These are phyloP conservation scores for Cylloceria caligata DNA, from an alignment of 2,888 invertebrate species.

Conservation along the genomic window DNA sequence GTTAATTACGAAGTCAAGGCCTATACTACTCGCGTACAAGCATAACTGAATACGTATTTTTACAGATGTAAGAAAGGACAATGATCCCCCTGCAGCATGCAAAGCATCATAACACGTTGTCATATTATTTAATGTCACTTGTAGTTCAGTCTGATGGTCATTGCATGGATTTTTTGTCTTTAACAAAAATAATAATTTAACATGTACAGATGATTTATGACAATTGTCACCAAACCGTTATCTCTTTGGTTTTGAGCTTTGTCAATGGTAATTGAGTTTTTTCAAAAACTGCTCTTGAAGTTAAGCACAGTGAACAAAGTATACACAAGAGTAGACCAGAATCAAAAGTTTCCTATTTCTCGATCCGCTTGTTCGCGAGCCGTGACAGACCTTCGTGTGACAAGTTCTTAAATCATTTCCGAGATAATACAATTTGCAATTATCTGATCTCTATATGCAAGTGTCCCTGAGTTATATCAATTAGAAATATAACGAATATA, in stretches of 20 bases:
- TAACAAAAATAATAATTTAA: constrained; percentile 4
- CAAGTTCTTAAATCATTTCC: constrained; percentile 46
- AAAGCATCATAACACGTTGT: not conserved
- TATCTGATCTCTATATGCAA: not conserved
- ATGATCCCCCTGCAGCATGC: constrained; percentile 23
- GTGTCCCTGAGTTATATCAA: constrained; percentile 45
- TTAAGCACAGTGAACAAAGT: not conserved
- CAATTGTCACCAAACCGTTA: constrained; percentile 16
- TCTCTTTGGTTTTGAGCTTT: constrained; percentile 4
- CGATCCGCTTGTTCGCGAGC: not conserved
- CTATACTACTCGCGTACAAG: not conserved
- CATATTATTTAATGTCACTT: constrained; percentile 18
- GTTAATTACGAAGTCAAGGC: constrained; percentile 31
- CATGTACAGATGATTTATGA: not conserved
- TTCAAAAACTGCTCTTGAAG: not conserved
- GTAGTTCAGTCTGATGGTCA: not conserved
- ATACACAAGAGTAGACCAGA: not conserved
- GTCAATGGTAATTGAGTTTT: not conserved
- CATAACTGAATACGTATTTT: not conserved
- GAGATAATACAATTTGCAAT: not conserved
- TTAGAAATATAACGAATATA: constrained; percentile 12
- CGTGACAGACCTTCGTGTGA: constrained; percentile 19
- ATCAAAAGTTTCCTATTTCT: not conserved
- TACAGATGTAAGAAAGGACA: constrained; percentile 27
- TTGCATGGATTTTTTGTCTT: not conserved